Base-by-base conservation (phyloP, 2,797 vertebrate genomes). In the Tiaroga cobitis region DNA sequence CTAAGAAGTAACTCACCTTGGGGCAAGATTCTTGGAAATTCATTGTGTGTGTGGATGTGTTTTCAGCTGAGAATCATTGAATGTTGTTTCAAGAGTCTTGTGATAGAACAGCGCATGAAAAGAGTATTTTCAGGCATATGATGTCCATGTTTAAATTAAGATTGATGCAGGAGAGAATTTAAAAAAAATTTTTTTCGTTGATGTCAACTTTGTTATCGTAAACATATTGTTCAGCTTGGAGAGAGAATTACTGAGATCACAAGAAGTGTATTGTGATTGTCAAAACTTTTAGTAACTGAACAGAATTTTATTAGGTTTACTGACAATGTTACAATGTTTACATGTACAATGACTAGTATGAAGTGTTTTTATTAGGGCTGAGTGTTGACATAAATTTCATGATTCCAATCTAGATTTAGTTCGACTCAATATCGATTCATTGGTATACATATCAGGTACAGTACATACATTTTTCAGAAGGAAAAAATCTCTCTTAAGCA, bases 1-100 rank as follows among this genome's bases (percentile, higher is more conserved):
- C 77, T 81, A 85, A 68, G 29, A 46, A 65, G 59, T 34, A 51
- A 24, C 37, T 84, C 29, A 84, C 73, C 86, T 76, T 80, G 74
- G 49, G 43, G 65, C 46, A 37, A 80, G 65, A 81, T 79, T 41
- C 11, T 77, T 76, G 61, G 37, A 87, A 56, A 73, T 43, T 67
- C 68, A 68, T 18, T 67, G 84, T 56, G 43, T 61, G 37, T 72
- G 72, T 74, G 63, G 19, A 56, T 75, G 46, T 69, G 49, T 80
- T 78, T 78, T 65, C 70, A 85, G 46, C 80, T 63, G 63, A 70
- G 32, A 70, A 70, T 65, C 39, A n/a, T 54, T 32, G 37, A 29
- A 21, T 77, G 67, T 59, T 39, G n/a, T 51, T 83, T 83, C 32
- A 24, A 59, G 15, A 83, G 56, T 34, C 21, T 63, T 49, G 10